Evolutionary conservation across 2,888 invertebrate species (phyloP), one percentile per base, ranked within the genome.

Genomic region (Coelogynopora nodosa): DNA sequence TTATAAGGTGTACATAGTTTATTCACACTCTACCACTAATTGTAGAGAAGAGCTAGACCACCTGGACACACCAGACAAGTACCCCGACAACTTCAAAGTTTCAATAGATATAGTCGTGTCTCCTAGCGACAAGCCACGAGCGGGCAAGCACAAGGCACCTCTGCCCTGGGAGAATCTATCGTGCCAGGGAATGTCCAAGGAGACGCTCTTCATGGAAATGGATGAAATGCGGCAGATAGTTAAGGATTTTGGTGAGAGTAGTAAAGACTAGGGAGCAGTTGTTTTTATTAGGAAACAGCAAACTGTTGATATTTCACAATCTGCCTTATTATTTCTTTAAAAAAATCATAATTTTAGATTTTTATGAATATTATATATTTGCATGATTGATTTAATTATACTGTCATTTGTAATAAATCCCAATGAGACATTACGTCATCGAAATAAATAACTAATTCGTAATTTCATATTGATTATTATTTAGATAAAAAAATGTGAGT

Each of bases 31-130:
- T 23, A 1, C 82, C 23, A 18, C 23, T 87, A 67, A 81, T 88
- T 88, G 18, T 87, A 91, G 91, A 86, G 89, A 89, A 88, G 91
- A 92, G 67, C 88, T 91, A 74, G 92, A 92, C 87, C 90, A 90
- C 87, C 87, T 91, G 30, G 92, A 92, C 87, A 89, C 90, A 1
- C 88, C 90, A 29, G 92, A 91, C 86, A 92, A 92, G 86, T 91
- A 91, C 87, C 91, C 91, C 0, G 91, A 91, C 31, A 88, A 89
- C 67, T 92, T 92, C 88, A 87, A 87, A 30, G 90, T 90, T 0
- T 88, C 88, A 23, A 81, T 91, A n/a, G 90, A 90, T 30, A 86
- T 90, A 0, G 87, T 89, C 28, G 90, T 91, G 1, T 89, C 90
- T 10, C 89, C 89, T 0, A 90, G 89, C 84, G 91, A 91, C 30